Evolutionary conservation across 2,113 vertebrate genomes (phyloP), one percentile per base, ranked within the genome.

Genomic region (Pluvianellus socialis): DNA sequence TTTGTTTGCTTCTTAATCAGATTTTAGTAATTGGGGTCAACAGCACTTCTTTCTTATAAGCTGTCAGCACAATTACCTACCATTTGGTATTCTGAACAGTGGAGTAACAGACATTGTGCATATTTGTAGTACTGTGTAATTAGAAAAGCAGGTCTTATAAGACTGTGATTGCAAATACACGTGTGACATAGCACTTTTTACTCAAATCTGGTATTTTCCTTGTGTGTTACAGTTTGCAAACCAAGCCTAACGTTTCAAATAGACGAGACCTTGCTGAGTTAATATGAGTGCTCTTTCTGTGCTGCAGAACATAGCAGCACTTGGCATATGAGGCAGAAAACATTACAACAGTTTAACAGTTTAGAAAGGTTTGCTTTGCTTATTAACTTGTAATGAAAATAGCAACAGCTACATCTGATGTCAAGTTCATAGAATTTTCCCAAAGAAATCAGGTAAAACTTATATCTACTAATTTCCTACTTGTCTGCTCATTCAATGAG

Each of bases 1-100:
- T 91, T 92, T 91, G 21, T 80, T 95, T 92, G 27, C 49, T 70
- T 80, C 55, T 74, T 89, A 77, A 84, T 59, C 72, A 91, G 83
- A 76, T 56, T 52, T 44, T 73, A 62, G 30, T 27, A 83, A 59
- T 4, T 86, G 53, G 22, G 53, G 76, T 87, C 63, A 95, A 66
- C 58, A 86, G 68, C 80, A 58, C 14, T 81, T 65, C 33, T 80
- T 91, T 92, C 82, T 91, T 79, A n/a, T 35, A 71, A 74, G 53
- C 53, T 91, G 23, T 83, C 44, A 66, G 23, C 40, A 62, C 27
- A 40, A 47, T 66, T 76, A 80, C 32, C 22, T 53, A 33, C 8
- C 10, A 66, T 68, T 71, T 82, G 28, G 32, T 79, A 26, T 9
- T 47, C 71, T 75, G 47, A 72, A 50, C n/a, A 59, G 52, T 49